A percentile compares a stretch with the other conserved stretches of the same genome.
Conservation (phyloP, 2,113 vertebrate species). For the Channa maculata region DNA sequence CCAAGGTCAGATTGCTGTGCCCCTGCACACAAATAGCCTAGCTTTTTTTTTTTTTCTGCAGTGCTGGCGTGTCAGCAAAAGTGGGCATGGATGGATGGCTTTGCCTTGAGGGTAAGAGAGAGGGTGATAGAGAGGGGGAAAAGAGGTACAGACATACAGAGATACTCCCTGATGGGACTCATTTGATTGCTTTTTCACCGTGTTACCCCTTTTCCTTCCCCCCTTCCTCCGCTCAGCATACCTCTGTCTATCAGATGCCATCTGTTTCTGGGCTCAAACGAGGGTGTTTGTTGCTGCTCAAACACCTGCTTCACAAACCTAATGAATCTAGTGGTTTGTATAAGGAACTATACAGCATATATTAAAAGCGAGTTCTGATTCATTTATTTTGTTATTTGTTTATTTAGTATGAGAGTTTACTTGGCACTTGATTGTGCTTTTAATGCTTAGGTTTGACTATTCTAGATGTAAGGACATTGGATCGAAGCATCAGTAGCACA, state of each 20-base stretch:
- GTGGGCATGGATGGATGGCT: constrained; percentile 65
- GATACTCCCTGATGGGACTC: constrained; percentile 57
- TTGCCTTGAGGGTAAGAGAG: constrained; percentile 51
- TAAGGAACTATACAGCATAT: constrained; percentile 39
- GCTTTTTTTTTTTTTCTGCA: constrained; percentile 20
- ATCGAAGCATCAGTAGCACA: not conserved
- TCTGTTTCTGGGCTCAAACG: constrained; percentile 65
- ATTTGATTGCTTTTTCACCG: constrained; percentile 61
- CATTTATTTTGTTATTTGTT: constrained; percentile 33
- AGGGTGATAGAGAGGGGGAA: constrained; percentile 32
- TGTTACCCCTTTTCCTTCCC: constrained; percentile 16
- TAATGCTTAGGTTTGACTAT: not conserved
- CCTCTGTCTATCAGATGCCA: constrained; percentile 58
- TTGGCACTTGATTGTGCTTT: constrained; percentile 5
- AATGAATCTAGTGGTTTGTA: constrained; percentile 52
- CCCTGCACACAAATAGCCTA: constrained; percentile 49
- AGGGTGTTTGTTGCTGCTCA: constrained; percentile 57
- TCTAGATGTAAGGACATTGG: not conserved
- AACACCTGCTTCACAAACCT: constrained; percentile 67
- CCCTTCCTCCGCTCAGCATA: constrained; percentile 22
- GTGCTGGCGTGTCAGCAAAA: constrained; percentile 64
- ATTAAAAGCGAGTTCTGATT: constrained; percentile 24
- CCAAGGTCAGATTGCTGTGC: constrained; percentile 62
- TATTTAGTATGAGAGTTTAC: constrained; percentile 6
- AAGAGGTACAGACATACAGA: constrained; percentile 25